Percentiles rank a stretch among this genome's conserved stretches.
Conservation (phyloP, 2,797 vertebrate species). For the Oreonectes daqikongensis region DNA sequence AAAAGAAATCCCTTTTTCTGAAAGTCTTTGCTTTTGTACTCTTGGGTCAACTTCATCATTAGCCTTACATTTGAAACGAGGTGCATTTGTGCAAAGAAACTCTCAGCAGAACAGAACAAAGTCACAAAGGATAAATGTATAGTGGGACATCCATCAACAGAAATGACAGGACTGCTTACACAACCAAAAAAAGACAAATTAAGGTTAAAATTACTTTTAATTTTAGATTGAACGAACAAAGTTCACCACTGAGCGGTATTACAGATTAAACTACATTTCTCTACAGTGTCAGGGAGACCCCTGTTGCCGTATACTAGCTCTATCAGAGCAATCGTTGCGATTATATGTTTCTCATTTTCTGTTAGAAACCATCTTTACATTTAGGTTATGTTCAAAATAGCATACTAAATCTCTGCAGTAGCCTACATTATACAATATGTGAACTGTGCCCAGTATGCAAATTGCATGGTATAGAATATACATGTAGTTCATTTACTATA, state of each 20-base stretch:
- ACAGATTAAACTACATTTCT: too few relatives aligned
- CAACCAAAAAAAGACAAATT: constrained; percentile 18
- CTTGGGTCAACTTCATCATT: constrained; percentile 42
- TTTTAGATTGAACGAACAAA: background rate
- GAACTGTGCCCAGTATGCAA: too few relatives aligned
- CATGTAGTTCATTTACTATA: background rate
- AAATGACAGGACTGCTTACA: constrained; percentile 34
- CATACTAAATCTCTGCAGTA: background rate
- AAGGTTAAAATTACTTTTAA: background rate
- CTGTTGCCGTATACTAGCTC: too few relatives aligned
- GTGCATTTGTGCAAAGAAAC: constrained; percentile 38
- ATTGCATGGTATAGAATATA: background rate
- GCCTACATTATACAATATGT: too few relatives aligned
- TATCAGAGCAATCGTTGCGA: background rate
- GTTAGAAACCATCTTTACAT: background rate
- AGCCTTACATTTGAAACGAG: constrained; percentile 42
- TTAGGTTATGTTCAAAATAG: too few relatives aligned
- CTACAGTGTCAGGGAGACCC: too few relatives aligned
- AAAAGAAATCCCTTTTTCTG: constrained; percentile 30
- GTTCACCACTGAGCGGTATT: background rate
- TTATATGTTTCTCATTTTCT: background rate
- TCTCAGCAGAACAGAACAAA: constrained; percentile 52
- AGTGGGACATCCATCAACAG: constrained; percentile 34
- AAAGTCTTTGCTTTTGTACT: constrained; percentile 34
- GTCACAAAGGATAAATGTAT: constrained; percentile 43